phyloP scores from a whole-genome alignment of 2,888 invertebrate genomes.

The Heliconius aoede region DNA sequence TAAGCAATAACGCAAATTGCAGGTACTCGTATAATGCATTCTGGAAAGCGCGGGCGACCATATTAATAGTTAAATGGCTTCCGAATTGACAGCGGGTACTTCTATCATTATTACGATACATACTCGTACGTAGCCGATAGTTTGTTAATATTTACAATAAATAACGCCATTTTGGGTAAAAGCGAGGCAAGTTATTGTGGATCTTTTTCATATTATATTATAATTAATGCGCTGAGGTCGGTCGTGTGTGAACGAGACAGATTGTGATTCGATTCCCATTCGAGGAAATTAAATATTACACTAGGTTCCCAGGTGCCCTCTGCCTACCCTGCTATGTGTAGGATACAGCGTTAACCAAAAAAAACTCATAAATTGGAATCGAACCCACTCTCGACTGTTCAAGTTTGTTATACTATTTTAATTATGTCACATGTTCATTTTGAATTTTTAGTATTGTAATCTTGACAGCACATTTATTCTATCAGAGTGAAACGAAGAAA shows the following conservation, averaged over 20 bases:
- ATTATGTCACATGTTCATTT: not conserved
- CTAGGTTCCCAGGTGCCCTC: too few relatives aligned
- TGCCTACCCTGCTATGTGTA: too few relatives aligned
- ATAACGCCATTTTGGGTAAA: conserved; percentile 6
- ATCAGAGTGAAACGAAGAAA: not conserved
- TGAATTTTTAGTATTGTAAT: not conserved
- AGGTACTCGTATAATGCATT: conserved; percentile 17
- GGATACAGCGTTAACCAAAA: too few relatives aligned
- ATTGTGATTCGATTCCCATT: too few relatives aligned
- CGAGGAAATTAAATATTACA: too few relatives aligned
- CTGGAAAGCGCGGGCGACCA: not conserved
- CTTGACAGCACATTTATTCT: not conserved
- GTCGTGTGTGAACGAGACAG: not conserved
- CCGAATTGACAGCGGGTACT: conserved; percentile 15
- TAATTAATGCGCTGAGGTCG: not conserved
- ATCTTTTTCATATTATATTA: too few relatives aligned
- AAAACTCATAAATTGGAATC: too few relatives aligned
- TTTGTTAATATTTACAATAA: conserved; percentile 9
- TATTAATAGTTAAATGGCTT: conserved; percentile 27
- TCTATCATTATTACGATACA: conserved; percentile 10
- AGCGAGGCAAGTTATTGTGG: not conserved
- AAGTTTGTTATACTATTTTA: not conserved
- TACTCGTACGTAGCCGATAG: not conserved
- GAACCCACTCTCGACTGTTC: too few relatives aligned
- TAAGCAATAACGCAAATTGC: conserved; percentile 30